phyloP scores from a whole-genome alignment of 2,113 vertebrate species.

The Actenoides hombroni region DNA sequence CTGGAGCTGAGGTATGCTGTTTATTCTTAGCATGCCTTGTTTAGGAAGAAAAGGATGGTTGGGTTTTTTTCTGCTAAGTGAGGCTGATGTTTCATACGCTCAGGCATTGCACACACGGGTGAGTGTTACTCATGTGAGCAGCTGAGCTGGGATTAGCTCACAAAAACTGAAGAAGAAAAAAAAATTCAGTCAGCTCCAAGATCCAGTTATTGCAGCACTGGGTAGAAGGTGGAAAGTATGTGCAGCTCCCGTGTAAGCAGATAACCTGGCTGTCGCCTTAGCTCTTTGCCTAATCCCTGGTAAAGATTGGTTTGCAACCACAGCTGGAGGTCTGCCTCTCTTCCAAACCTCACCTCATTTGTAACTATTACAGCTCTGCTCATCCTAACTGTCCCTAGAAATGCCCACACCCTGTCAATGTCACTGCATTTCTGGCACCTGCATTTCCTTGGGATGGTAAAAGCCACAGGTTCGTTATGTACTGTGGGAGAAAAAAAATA shows the following conservation, averaged over 20 bases:
- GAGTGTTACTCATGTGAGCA: not conserved
- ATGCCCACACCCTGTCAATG: not conserved
- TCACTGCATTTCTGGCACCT: accelerated
- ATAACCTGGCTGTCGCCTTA: constrained; percentile 12
- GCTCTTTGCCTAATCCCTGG: not conserved
- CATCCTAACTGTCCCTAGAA: not conserved
- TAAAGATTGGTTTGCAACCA: not conserved
- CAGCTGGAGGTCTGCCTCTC: not conserved
- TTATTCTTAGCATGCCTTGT: constrained; percentile 7
- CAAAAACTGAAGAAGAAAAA: not conserved
- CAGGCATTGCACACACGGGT: not conserved
- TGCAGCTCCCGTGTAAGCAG: not conserved
- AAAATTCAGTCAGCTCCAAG: not conserved
- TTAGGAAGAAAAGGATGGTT: not conserved
- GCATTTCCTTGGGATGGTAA: not conserved
- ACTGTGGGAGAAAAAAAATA: not conserved
- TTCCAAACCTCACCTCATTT: not conserved
- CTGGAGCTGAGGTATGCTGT: not conserved
- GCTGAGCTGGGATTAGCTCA: not conserved
- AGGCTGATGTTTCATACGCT: not conserved
- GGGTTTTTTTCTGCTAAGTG: not conserved
- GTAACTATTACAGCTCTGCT: not conserved
- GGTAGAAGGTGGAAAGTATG: not conserved
- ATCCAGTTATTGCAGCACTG: not conserved
- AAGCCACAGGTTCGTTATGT: not conserved